Conservation (phyloP, 2,113 vertebrate genomes). For the Megaceryle maxima region DNA sequence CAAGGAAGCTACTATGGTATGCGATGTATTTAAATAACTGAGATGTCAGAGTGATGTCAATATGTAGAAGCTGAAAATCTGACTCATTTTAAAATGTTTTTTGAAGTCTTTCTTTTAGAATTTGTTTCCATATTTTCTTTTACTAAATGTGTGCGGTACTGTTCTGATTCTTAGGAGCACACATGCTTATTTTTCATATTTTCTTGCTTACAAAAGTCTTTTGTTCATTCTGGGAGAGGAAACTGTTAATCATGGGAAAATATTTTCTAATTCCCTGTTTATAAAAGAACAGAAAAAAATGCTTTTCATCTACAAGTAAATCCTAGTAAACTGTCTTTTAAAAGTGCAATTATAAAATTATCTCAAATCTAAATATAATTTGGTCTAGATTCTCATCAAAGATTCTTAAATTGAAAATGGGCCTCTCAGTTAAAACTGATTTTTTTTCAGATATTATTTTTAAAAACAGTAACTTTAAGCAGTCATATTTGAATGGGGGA, state of each 20-base stretch:
- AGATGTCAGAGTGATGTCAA: background rate
- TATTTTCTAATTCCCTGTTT: background rate
- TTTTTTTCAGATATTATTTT: background rate
- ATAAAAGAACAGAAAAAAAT: background rate
- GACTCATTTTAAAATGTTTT: background rate
- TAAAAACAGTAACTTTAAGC: background rate
- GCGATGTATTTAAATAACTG: background rate
- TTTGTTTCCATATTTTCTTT: background rate
- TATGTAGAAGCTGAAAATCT: background rate
- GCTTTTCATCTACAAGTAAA: background rate
- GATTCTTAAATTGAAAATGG: background rate
- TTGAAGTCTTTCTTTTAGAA: background rate
- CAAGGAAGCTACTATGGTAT: background rate
- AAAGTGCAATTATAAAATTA: background rate
- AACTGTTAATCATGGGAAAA: slow-evolving; percentile 17
- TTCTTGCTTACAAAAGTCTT: background rate
- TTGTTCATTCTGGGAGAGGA: background rate
- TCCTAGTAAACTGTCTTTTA: background rate
- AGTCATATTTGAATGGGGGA: background rate
- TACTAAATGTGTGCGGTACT: background rate
- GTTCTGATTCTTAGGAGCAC: background rate
- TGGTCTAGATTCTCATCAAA: background rate
- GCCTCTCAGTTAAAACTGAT: background rate
- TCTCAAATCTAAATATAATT: background rate
- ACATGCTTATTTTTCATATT: background rate